Conservation (phyloP, 2,797 vertebrate genomes). For the Coluber constrictor region DNA sequence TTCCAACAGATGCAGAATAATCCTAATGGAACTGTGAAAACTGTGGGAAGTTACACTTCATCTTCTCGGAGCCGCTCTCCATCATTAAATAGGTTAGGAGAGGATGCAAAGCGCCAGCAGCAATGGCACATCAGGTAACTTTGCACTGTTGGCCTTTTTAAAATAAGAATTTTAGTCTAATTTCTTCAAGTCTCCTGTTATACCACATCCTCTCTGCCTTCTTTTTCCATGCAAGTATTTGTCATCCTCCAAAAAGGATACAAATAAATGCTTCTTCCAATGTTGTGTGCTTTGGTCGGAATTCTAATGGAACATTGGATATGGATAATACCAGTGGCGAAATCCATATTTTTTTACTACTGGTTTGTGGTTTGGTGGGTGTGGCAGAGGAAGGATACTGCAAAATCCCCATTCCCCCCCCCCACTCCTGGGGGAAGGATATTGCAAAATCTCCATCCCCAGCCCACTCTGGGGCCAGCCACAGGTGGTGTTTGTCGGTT, state of each 20-base stretch:
- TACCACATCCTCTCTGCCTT: background rate
- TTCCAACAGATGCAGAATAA: slow-evolving; percentile 87
- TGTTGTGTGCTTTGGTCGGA: background rate
- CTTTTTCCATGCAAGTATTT: background rate
- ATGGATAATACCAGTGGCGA: background rate
- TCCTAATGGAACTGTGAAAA: slow-evolving; percentile 87
- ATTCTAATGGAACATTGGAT: background rate
- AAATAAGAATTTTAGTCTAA: background rate
- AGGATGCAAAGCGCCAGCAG: slow-evolving; percentile 79
- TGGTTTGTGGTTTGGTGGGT: no score
- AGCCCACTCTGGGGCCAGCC: no score
- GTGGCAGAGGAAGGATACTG: no score
- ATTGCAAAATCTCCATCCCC: no score
- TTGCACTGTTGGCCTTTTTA: background rate
- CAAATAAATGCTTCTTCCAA: background rate
- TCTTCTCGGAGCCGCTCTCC: slow-evolving; percentile 87
- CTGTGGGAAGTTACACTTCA: slow-evolving; percentile 79
- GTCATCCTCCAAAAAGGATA: background rate
- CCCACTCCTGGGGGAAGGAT: no score
- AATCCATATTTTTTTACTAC: no score
- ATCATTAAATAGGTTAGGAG: slow-evolving; percentile 88
- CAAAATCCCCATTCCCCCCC: no score
- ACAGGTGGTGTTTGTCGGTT: no score
- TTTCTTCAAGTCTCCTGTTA: background rate
- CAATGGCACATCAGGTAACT: slow-evolving; percentile 75